Percentiles rank a stretch among this genome's conserved stretches.
Conservation (phyloP, 2,888 invertebrate species). For the Epirrhoe tristata region DNA sequence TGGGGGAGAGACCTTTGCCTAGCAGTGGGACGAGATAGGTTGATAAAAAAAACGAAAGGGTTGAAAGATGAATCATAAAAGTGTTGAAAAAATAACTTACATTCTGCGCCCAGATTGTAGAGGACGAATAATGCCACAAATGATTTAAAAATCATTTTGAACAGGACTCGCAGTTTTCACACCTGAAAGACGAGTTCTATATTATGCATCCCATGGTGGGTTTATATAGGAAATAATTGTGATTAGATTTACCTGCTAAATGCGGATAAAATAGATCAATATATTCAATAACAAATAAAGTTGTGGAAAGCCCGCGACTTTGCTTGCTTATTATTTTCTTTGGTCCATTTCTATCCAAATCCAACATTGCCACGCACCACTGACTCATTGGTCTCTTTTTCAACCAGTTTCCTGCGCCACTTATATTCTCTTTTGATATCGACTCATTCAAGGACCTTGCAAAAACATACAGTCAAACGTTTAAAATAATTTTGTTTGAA, state of each 20-base stretch:
- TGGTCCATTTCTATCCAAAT: too few relatives aligned
- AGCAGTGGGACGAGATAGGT: too few relatives aligned
- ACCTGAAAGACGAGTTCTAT: neutral
- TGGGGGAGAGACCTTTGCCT: too few relatives aligned
- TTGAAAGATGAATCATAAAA: too few relatives aligned
- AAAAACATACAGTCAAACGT: too few relatives aligned
- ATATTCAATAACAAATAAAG: neutral
- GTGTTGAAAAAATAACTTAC: neutral
- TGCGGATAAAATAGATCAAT: neutral
- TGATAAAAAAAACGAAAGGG: too few relatives aligned
- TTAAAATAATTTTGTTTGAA: too few relatives aligned
- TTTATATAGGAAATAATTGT: neutral
- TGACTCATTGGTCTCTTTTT: too few relatives aligned
- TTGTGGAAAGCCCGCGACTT: neutral
- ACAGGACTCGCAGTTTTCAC: neutral
- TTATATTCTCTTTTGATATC: too few relatives aligned
- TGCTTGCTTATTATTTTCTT: neutral
- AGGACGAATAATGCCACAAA: neutral
- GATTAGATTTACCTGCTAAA: neutral
- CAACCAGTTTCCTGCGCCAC: too few relatives aligned
- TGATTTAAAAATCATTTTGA: slow-evolving; percentile 5
- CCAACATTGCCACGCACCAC: too few relatives aligned
- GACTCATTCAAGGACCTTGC: too few relatives aligned
- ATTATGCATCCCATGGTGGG: neutral
- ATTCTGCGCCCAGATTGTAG: neutral